phyloP scores from a whole-genome alignment of 2,888 invertebrate genomes.

The Caenorhabditis virilis region DNA sequence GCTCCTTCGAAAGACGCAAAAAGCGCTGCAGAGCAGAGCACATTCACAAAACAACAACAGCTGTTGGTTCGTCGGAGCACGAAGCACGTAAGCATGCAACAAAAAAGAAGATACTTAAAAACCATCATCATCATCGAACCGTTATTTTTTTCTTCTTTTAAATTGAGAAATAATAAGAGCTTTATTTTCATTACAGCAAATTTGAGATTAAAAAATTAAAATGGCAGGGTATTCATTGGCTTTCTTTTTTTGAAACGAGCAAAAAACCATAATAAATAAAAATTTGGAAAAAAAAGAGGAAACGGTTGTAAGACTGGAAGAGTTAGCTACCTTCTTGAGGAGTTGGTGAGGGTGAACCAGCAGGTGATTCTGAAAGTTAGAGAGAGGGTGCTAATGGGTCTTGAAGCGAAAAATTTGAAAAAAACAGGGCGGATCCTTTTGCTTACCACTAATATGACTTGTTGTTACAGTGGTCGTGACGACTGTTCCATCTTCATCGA shows the following conservation, averaged over 20 bases:
- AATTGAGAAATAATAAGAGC: too few relatives aligned
- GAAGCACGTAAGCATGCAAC: neutral
- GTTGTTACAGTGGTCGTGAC: constrained; percentile 53
- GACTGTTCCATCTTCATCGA: constrained; percentile 54
- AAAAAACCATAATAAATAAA: too few relatives aligned
- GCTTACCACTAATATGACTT: constrained; percentile 40
- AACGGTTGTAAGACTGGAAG: too few relatives aligned
- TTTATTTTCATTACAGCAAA: too few relatives aligned
- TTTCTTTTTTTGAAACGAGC: too few relatives aligned
- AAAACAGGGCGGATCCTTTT: too few relatives aligned
- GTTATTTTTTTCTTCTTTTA: too few relatives aligned
- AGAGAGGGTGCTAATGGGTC: neutral
- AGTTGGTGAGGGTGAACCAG: constrained; percentile 5
- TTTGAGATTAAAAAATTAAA: too few relatives aligned
- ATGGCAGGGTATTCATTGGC: too few relatives aligned
- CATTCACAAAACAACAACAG: neutral
- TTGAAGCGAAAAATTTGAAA: neutral
- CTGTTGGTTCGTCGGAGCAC: neutral
- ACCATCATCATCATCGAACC: too few relatives aligned
- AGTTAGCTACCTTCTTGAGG: neutral
- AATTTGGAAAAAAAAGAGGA: too few relatives aligned
- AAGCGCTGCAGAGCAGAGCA: neutral
- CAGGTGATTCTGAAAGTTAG: neutral
- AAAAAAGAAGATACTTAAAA: neutral
- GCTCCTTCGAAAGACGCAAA: neutral